A percentile compares a stretch with the other conserved stretches of the same genome.
phyloP scores from a whole-genome alignment of 2,888 invertebrate species.

The Leptura quadrifasciata region DNA sequence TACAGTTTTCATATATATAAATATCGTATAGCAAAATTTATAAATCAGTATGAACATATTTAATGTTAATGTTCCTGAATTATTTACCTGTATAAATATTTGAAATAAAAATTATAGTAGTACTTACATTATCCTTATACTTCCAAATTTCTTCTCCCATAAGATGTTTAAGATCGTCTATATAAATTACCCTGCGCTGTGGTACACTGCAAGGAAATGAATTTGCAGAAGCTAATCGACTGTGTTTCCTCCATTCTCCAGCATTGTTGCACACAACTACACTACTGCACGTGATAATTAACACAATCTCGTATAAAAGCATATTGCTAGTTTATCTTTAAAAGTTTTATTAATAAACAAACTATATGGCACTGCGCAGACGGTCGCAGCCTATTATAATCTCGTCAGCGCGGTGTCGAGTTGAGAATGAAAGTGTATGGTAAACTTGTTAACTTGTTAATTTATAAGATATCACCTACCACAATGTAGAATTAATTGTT shows the following conservation, averaged over 20 bases:
- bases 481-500: no score
- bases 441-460: no score
- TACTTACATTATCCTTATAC: background rate
- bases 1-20: no score
- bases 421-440: background rate
- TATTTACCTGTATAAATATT: background rate
- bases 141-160: background rate
- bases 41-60: no score
- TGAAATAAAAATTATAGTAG: background rate
- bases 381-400: slow-evolving; percentile 1
- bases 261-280: background rate
- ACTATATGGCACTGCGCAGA: background rate
- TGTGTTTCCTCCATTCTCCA: background rate
- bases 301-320: background rate
- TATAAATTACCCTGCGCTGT: slow-evolving; percentile 25
- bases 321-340: no score
- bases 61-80: background rate
- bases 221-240: background rate
- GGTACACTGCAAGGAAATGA: slow-evolving; percentile 21
- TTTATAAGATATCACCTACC: no score
- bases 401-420: slow-evolving; percentile 9
- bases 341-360: background rate
- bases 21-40: no score
- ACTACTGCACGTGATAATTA: background rate
- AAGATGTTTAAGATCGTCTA: slow-evolving; percentile 16